These are phyloP conservation scores for Telmatherina bonti DNA, from an alignment of 2,797 vertebrate genomes.

Conservation along the genomic window DNA sequence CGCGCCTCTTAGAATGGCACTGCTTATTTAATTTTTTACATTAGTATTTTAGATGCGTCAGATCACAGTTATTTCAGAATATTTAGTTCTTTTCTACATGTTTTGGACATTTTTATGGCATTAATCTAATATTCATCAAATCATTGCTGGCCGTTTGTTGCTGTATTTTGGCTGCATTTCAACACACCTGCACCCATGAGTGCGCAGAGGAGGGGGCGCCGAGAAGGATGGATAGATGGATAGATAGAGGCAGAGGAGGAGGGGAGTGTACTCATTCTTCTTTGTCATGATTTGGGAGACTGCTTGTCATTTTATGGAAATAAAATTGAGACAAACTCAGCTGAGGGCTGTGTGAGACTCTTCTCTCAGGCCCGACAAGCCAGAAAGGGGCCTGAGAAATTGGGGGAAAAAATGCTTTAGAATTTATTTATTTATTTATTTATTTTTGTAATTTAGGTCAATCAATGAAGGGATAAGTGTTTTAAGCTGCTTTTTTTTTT, in stretches of 20 bases:
- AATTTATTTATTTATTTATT: too few species aligned
- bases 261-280: conserved; percentile 59
- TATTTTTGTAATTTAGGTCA: conserved; percentile 27
- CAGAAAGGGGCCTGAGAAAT: conserved; percentile 62
- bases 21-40: conserved; percentile 23
- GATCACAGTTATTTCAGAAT: not conserved
- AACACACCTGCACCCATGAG: conserved; percentile 78
- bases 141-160: conserved; percentile 52
- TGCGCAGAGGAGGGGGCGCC: conserved; percentile 33
- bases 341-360: conserved; percentile 60
- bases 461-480: not conserved
- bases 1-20: conserved; percentile 74
- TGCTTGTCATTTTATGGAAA: conserved; percentile 79
- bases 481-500: not conserved
- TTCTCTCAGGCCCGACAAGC: conserved; percentile 64
- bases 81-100: not conserved
- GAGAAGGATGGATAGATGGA: conserved; percentile 18
- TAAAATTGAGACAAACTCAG: conserved; percentile 72
- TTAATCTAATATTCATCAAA: conserved; percentile 40
- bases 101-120: conserved; percentile 5
- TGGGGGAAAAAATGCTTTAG: conserved; percentile 15
- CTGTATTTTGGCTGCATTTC: conserved; percentile 67
- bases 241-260: conserved; percentile 20
- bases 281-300: conserved; percentile 77
- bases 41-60: conserved; percentile 2